Percentiles rank a stretch among this genome's conserved stretches.
These are phyloP conservation scores for Danio kyathit DNA, from an alignment of 2,797 vertebrate species.

Conservation along the genomic window DNA sequence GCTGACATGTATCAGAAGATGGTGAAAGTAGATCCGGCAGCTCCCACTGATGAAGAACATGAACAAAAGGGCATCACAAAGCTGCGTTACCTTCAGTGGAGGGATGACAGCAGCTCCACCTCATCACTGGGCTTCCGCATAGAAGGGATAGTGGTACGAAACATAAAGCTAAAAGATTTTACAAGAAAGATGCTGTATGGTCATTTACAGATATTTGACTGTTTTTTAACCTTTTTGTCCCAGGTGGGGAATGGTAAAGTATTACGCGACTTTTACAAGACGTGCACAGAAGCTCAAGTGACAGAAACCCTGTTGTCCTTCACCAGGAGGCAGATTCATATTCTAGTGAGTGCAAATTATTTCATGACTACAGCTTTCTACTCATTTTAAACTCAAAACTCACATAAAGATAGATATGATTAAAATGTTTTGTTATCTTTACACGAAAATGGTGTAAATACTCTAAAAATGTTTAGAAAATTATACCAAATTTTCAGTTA, in stretches of 20 bases:
- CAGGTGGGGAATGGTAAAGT: slow-evolving; percentile 75
- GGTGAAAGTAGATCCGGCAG: slow-evolving; percentile 82
- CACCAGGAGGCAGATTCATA: slow-evolving; percentile 74
- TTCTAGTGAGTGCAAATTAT: slow-evolving; percentile 79
- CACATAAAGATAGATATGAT: neutral
- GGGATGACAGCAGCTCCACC: slow-evolving; percentile 84
- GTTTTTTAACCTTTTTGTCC: slow-evolving; percentile 26
- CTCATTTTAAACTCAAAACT: neutral
- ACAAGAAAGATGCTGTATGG: neutral
- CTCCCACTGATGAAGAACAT: slow-evolving; percentile 84
- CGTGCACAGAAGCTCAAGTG: slow-evolving; percentile 76
- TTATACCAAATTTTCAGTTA: no score
- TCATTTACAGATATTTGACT: neutral
- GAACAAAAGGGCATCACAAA: slow-evolving; percentile 82
- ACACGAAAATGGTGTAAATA: no score
- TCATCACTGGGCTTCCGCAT: slow-evolving; percentile 87
- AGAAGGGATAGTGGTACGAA: slow-evolving; percentile 87
- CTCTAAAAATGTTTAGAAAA: no score
- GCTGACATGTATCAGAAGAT: slow-evolving; percentile 92
- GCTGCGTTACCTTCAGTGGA: slow-evolving; percentile 90
- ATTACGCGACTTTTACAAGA: slow-evolving; percentile 84
- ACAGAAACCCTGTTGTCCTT: slow-evolving; percentile 83
- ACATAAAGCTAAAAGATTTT: neutral
- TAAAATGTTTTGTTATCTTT: no score
- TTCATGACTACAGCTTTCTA: slow-evolving; percentile 8